A percentile compares a stretch with the other conserved stretches of the same genome.
These are phyloP conservation scores for Pterostichus madidus DNA, from an alignment of 2,888 invertebrate species.

Conservation along the genomic window DNA sequence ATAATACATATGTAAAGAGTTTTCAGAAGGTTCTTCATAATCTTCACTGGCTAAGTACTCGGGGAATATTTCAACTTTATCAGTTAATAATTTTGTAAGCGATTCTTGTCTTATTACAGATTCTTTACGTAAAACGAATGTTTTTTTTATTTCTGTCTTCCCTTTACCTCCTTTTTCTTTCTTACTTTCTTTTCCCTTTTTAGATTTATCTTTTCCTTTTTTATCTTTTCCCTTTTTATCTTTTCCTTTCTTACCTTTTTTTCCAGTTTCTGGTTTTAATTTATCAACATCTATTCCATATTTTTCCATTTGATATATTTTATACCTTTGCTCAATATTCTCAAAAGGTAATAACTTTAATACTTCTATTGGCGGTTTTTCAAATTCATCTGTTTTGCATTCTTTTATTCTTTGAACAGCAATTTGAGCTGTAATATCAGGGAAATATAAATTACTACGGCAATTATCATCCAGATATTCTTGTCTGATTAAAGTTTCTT, in stretches of 20 bases:
- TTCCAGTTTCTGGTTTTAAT: constrained; percentile 21
- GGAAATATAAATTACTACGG: constrained; percentile 19
- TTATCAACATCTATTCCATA: constrained; percentile 47
- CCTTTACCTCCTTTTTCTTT: constrained; percentile 23
- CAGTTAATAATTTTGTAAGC: constrained; percentile 67
- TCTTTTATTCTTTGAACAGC: constrained; percentile 14
- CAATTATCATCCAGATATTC: constrained; percentile 33
- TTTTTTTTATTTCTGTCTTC: constrained; percentile 15
- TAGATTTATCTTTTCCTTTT: constrained; percentile 64
- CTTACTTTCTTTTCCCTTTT: constrained; percentile 48
- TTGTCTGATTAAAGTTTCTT: constrained; percentile 42
- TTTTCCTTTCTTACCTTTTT: constrained; percentile 60
- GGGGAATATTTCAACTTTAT: constrained; percentile 49
- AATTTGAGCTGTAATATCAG: constrained; percentile 10
- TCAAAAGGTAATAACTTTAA: constrained; percentile 68
- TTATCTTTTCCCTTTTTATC: constrained; percentile 63
- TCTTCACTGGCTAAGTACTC: background rate
- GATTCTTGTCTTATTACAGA: constrained; percentile 30
- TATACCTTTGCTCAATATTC: constrained; percentile 67
- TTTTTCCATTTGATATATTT: constrained; percentile 68
- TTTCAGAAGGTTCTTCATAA: constrained; percentile 13
- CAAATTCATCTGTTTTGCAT: constrained; percentile 26
- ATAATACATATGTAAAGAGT: constrained; percentile 24
- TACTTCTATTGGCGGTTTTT: constrained; percentile 67
- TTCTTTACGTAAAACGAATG: constrained; percentile 14